These are phyloP conservation scores for Entomyzon cyanotis DNA, from an alignment of 2,113 vertebrate species.

Conservation along the genomic window DNA sequence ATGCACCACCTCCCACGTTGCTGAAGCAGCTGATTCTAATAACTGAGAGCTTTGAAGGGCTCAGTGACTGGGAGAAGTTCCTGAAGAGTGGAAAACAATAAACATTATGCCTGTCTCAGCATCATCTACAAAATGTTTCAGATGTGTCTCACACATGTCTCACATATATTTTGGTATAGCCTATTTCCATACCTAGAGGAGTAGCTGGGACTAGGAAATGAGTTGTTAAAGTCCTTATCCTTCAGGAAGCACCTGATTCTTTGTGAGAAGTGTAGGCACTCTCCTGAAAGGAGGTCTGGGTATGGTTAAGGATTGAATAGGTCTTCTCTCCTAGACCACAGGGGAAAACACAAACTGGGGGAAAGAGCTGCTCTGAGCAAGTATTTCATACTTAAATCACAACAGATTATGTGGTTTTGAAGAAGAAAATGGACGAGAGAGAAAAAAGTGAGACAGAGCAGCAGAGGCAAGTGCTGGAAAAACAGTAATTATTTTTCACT, in stretches of 20 bases:
- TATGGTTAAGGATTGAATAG: background rate
- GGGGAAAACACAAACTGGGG: background rate
- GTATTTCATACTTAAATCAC: background rate
- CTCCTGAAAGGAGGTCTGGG: background rate
- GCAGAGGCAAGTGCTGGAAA: constrained; percentile 10
- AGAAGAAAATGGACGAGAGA: background rate
- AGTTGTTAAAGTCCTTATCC: background rate
- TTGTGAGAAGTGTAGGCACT: background rate
- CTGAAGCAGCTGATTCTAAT: background rate
- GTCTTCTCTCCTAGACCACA: background rate
- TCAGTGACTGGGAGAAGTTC: background rate
- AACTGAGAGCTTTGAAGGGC: background rate
- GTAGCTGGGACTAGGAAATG: background rate
- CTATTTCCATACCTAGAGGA: background rate
- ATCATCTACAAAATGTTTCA: background rate
- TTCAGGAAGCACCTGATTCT: background rate
- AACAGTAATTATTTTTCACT: constrained; percentile 61
- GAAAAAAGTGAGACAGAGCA: background rate
- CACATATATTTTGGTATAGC: background rate
- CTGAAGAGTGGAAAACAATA: background rate
- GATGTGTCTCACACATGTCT: background rate
- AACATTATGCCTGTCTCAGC: background rate
- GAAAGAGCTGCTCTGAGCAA: background rate
- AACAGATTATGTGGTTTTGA: background rate
- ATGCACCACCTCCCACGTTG: background rate